Base-by-base conservation (phyloP, 1,140 invertebrate species). In the Formica selysi region DNA sequence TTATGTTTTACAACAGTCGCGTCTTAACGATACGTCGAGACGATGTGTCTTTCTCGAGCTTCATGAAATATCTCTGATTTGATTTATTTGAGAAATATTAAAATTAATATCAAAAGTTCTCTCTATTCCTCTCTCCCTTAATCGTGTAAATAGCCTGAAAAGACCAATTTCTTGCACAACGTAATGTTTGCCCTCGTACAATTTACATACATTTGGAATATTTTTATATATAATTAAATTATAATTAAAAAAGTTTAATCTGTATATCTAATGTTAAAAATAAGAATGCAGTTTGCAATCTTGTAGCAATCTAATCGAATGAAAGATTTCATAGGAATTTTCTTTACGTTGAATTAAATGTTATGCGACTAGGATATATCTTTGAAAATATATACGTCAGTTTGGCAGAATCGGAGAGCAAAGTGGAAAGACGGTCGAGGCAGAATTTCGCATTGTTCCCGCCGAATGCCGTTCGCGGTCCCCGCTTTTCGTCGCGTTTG, bases 401-500 rank as follows among this genome's bases (percentile, higher is more conserved):
- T 22, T 51, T 11, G 41, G 83, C 8, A 51, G 36, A 48, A 16
- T 59, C 74, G 62, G 32, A 32, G 32, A 32, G 32, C 16, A 5
- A 44, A 22, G 22, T 68, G 76, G 59, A 26, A 64, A 67, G 73
- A 73, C 26, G 36, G 59, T 16, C 29, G 59, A 54, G 51, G 16
- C 19, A 85, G 61, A 91, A 92, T 91, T 91, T 87, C 87, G 79
- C 89, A 81, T 79, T 79, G 88, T 91, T 90, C 86, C 59, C 83
- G 73, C 61, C 83, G 89, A 76, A 76, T 70, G 64, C 32, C 61
- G 85, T 76, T 87, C 86, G 86, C 79, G 91, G 91, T 93, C 90
- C 92, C 93, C 94, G 93, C 91, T 94, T 94, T 94, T 94, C 93
- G 93, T 94, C 93, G 93, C 92, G 90, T 93, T 93, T 90, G 92